These are phyloP conservation scores for Trisateles emortualis DNA, from an alignment of 2,888 invertebrate species.

Conservation along the genomic window DNA sequence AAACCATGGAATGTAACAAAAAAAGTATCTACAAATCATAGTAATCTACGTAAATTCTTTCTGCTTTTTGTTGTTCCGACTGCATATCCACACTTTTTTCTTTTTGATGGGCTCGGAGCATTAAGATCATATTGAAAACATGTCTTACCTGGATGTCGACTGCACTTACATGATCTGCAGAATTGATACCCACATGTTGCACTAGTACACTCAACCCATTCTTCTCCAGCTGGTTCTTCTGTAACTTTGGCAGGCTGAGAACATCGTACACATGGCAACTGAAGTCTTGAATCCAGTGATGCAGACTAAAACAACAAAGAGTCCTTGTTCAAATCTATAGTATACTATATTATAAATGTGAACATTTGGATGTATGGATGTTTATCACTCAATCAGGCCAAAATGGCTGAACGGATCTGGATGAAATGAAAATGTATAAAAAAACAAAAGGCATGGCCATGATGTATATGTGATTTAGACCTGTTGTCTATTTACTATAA, in stretches of 20 bases:
- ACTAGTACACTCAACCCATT: slow-evolving; percentile 85
- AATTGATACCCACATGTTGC: slow-evolving; percentile 81
- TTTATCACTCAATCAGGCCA: too few species aligned
- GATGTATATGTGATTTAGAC: too few species aligned
- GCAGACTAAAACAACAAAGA: slow-evolving; percentile 68
- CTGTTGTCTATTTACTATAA: too few species aligned
- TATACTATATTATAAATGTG: too few species aligned
- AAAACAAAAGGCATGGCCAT: too few species aligned
- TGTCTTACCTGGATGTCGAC: slow-evolving; percentile 73
- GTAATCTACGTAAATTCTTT: slow-evolving; percentile 76
- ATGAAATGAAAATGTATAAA: too few species aligned
- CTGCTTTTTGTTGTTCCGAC: slow-evolving; percentile 78
- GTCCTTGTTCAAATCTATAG: too few species aligned
- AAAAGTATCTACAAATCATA: slow-evolving; percentile 55
- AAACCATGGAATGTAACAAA: slow-evolving; percentile 70
- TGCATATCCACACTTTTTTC: slow-evolving; percentile 70
- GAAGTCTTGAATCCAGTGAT: slow-evolving; percentile 69
- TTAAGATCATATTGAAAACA: slow-evolving; percentile 78
- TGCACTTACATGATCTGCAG: slow-evolving; percentile 80
- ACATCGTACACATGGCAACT: slow-evolving; percentile 77
- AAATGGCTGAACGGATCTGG: too few species aligned
- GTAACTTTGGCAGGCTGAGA: slow-evolving; percentile 79
- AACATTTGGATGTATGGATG: too few species aligned
- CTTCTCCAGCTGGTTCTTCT: slow-evolving; percentile 74
- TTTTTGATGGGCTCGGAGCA: slow-evolving; percentile 82